Conservation (phyloP, 2,888 invertebrate species). For the Leptogaster cylindrica region DNA sequence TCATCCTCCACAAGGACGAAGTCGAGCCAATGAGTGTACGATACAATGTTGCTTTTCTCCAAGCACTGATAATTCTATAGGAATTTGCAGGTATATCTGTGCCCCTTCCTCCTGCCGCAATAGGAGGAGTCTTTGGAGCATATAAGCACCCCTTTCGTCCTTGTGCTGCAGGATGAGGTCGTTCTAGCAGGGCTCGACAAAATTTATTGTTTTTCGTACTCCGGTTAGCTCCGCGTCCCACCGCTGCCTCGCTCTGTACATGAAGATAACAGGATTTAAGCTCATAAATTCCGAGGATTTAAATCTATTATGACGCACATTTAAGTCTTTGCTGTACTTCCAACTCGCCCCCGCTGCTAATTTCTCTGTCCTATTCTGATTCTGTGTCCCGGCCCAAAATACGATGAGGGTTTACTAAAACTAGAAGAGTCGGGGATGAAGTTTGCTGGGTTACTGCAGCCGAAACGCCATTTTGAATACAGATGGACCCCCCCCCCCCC, state of each 20-base stretch:
- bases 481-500: not conserved
- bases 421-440: not conserved
- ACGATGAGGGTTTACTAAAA: slow-evolving; percentile 7
- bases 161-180: not conserved
- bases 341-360: not conserved
- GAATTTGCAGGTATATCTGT: slow-evolving; percentile 39
- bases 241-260: slow-evolving; percentile 33
- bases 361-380: not conserved
- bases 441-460: not conserved
- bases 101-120: not conserved
- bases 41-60: slow-evolving; percentile 29
- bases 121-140: slow-evolving; percentile 30
- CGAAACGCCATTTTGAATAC: not conserved
- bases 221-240: not conserved
- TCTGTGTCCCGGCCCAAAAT: not conserved
- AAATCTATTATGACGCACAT: slow-evolving; percentile 45
- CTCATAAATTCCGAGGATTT: slow-evolving; percentile 45
- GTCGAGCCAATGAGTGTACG: slow-evolving; percentile 39
- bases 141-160: not conserved
- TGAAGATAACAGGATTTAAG: slow-evolving; percentile 46
- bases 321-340: not conserved
- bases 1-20: not conserved
- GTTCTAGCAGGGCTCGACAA: not conserved
- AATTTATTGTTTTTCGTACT: slow-evolving; percentile 21
- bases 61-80: slow-evolving; percentile 25